Evolutionary conservation across 2,797 vertebrate species (phyloP), one percentile per base, ranked within the genome.

Genomic region (Chiloscyllium punctatum): DNA sequence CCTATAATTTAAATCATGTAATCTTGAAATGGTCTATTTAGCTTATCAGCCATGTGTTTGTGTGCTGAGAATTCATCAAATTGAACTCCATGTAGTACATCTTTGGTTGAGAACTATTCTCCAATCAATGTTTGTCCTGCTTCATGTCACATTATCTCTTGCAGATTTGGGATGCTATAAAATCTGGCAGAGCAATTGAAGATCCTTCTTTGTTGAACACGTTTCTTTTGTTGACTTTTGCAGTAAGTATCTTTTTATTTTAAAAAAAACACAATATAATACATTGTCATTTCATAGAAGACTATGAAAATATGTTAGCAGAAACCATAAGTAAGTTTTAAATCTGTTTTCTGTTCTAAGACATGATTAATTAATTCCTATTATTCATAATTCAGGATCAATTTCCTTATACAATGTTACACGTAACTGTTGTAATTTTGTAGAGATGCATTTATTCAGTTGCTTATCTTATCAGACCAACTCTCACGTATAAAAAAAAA

Each of bases 141-240:
- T 88, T 11, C 66, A 92, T n/a, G 88, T 91, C 57, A 91, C 42
- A 42, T 95, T 96, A 96, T 95, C 37, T 71, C 95, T 94, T 94
- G 66, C 97, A 99, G 99, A 99, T 99, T 95, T 99, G 99, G 99
- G 97, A 98, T 96, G 97, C 98, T 25, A 98, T 99, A 96, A 98
- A 97, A 96, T 99, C 99, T 1, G 98, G 98, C 0, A 96, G 97
- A 95, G 99, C 98, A 0, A 95, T 99, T 37, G 98, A 98, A 96
- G 98, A 99, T 96, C 98, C 98, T 0, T 97, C 98, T 82, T 96
- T 98, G 94, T 97, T 99, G 96, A 99, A 98, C 97, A 98, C 97
- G 96, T 99, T 99, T 96, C 97, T 99, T 96, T 98, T 99, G 74
- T 97, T 99, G 97, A 99, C 99, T 0, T 99, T 99, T 95, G 98